Percentiles rank a stretch among this genome's conserved stretches.
phyloP scores from a whole-genome alignment of 2,113 vertebrate species.

The Bungarus multicinctus region DNA sequence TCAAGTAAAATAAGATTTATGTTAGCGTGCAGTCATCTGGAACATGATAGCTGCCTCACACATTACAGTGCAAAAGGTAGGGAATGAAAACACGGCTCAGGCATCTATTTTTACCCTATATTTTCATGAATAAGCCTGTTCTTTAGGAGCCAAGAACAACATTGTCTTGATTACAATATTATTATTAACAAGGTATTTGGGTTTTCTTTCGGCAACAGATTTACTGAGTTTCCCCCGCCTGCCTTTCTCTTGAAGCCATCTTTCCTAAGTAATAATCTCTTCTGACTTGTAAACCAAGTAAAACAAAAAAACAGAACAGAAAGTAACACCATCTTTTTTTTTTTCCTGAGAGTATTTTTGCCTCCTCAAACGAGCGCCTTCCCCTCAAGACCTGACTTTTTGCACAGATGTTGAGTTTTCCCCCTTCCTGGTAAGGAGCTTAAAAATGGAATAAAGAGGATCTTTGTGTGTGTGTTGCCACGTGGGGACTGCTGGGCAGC shows the following conservation, averaged over 20 bases:
- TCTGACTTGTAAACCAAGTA: not conserved
- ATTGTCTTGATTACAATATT: slow-evolving; percentile 28
- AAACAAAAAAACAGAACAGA: not conserved
- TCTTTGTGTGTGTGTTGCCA: not conserved
- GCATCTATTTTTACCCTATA: slow-evolving; percentile 36
- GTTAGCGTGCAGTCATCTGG: slow-evolving; percentile 22
- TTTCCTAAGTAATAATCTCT: not conserved
- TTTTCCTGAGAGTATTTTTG: not conserved
- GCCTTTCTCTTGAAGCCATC: not conserved
- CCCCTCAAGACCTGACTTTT: not conserved
- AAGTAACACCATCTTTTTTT: not conserved
- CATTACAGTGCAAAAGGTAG: slow-evolving; percentile 20
- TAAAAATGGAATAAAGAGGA: not conserved
- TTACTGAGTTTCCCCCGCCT: not conserved
- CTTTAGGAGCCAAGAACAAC: slow-evolving; percentile 22
- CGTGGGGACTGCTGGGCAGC: not conserved
- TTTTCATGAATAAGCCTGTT: not conserved
- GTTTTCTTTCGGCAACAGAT: not conserved
- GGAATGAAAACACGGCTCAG: slow-evolving; percentile 35
- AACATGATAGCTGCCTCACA: slow-evolving; percentile 29
- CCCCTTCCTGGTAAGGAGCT: not conserved
- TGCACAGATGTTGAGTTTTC: not conserved
- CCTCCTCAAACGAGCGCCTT: not conserved
- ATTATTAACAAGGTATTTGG: not conserved
- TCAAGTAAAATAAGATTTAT: not conserved